A percentile compares a stretch with the other conserved stretches of the same genome.
Conservation (phyloP, 2,888 invertebrate genomes). For the Epicampocera succincta region DNA sequence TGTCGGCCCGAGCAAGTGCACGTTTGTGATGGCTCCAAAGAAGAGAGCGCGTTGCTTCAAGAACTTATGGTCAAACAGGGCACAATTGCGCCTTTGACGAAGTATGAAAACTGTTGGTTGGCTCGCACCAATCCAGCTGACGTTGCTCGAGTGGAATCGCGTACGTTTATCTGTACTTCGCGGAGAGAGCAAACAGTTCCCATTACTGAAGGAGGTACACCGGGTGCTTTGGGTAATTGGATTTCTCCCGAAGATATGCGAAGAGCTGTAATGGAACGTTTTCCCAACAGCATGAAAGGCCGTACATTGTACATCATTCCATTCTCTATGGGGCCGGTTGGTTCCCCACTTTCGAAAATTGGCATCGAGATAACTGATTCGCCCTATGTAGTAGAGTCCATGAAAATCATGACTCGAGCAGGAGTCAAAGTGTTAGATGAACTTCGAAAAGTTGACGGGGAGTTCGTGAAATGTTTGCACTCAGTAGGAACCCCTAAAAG, state of each 20-base stretch:
- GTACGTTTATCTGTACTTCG: constrained; percentile 95
- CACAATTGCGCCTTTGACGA: constrained; percentile 89
- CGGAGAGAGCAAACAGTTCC: constrained; percentile 92
- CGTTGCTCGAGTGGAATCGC: constrained; percentile 98
- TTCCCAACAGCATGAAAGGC: constrained; percentile 94
- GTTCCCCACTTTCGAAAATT: constrained; percentile 96
- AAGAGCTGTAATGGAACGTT: constrained; percentile 89
- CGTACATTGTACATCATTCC: constrained; percentile 99
- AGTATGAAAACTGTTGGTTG: constrained; percentile 97
- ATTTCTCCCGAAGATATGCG: constrained; percentile 92
- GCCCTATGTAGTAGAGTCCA: constrained; percentile 97
- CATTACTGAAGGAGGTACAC: constrained; percentile 87
- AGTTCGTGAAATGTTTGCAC: constrained; percentile 95
- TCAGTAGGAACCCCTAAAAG: constrained; percentile 91
- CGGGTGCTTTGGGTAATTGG: constrained; percentile 96
- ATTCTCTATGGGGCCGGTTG: constrained; percentile 99
- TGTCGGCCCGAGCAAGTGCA: constrained; percentile 94
- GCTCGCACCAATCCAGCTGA: constrained; percentile 98
- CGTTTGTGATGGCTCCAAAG: constrained; percentile 95
- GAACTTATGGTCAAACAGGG: constrained; percentile 90
- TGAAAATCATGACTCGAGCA: constrained; percentile 98
- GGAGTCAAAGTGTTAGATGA: constrained; percentile 84
- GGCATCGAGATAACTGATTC: constrained; percentile 99
- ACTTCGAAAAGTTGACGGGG: constrained; percentile 82
- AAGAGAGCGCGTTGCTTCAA: constrained; percentile 89